A percentile compares a stretch with the other conserved stretches of the same genome.
phyloP scores from a whole-genome alignment of 2,113 vertebrate species.

The Hippolais icterina region DNA sequence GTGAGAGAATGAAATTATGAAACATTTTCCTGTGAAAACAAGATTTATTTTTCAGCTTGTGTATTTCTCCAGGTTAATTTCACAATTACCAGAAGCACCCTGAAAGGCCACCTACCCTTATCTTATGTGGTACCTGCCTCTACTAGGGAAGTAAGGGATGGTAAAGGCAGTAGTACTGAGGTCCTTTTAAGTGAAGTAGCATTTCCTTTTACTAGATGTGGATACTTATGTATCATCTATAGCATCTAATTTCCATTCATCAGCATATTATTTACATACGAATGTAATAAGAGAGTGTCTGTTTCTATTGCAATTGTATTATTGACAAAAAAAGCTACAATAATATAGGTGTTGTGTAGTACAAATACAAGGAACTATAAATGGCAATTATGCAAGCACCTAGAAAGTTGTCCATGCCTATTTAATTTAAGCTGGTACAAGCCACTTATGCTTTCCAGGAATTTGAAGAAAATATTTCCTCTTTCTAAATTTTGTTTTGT shows the following conservation, averaged over 20 bases:
- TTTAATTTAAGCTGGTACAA: background rate
- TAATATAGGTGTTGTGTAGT: background rate
- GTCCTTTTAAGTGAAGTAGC: constrained; percentile 42
- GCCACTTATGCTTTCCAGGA: background rate
- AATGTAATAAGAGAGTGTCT: constrained; percentile 70
- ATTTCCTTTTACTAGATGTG: constrained; percentile 58
- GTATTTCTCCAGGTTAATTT: constrained; percentile 19
- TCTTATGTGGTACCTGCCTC: background rate
- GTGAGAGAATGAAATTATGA: background rate
- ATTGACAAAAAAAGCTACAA: constrained; percentile 54
- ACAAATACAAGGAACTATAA: constrained; percentile 12
- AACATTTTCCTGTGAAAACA: background rate
- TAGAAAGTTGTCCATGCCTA: background rate
- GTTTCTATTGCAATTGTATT: constrained; percentile 65
- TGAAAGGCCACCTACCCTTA: constrained; percentile 1
- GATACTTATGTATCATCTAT: constrained; percentile 64
- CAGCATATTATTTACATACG: constrained; percentile 80
- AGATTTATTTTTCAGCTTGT: constrained; percentile 18
- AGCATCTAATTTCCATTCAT: constrained; percentile 81
- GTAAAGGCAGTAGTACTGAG: background rate
- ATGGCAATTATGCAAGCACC: background rate
- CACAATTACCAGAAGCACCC: background rate
- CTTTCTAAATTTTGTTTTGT: background rate
- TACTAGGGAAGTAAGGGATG: background rate
- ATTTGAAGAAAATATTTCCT: background rate